Base-by-base conservation (phyloP, 2,888 invertebrate species). In the Dendrolimus pini region DNA sequence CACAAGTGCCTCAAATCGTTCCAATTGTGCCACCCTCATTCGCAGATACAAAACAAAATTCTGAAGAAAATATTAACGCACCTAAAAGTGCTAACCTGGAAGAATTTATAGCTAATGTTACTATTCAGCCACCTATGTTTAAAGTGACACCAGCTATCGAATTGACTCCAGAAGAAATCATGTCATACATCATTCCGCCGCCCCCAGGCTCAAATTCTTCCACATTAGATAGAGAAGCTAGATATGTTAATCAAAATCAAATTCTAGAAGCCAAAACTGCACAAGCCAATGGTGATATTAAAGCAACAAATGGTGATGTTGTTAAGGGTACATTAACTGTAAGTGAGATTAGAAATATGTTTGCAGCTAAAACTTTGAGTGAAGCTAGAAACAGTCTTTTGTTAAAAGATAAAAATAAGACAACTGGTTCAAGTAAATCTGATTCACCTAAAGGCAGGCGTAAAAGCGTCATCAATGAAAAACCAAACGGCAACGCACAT, bases 121-220 rank as follows among this genome's bases (percentile, higher is more conserved):
- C 94, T 7, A 94, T 97, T 62, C 96, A 94, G 53, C 96, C 97
- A 12, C 97, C 97, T 1, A 94, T 94, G 1, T 93, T 94, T 56
- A 94, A 92, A 80, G 89, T 94, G 2, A 95, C 94, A 2, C 95
- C 95, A 9, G 94, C 95, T 9, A 93, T 95, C 69, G 95, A 95
- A 77, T 84, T 96, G 55, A 96, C 95, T 0, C 95, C 95, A 0
- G 96, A 96, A 81, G 95, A 96, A 85, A 95, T 96, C 55, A 94
- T 95, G 91, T 95, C 96, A 0, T 96, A 94, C 69, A 96, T 96
- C 62, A 96, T 96, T 75, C 96, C 96, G 30, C 96, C 96, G 0
- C 89, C 87, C 7, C 95, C 95, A 0, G 91, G 91, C 56, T 87
- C 93, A 3, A 92, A 92, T 61, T 85, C 89, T 41, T 88, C 87